Base-by-base conservation (phyloP, 2,113 vertebrate species). In the Lampris megalopsis region DNA sequence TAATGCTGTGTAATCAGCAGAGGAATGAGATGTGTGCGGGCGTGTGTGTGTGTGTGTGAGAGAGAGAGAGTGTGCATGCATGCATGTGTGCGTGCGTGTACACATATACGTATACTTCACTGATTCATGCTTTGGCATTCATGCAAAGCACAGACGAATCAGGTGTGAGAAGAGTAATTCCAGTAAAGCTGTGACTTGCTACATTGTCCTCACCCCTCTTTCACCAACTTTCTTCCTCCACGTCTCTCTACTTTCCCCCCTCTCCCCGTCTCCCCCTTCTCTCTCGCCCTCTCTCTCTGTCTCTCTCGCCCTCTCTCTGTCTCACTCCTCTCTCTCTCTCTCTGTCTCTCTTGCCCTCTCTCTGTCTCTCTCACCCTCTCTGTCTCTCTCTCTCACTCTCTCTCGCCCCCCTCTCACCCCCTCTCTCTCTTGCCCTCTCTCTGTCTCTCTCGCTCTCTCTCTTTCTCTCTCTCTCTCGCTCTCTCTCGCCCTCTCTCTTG, bases 131-230 rank as follows among this genome's bases (percentile, higher is more conserved):
- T 72, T 10, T 66, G 74, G 69, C 75, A 78, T 77, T 78, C 73
- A 69, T 71, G 61, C 73, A 75, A 79, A 89, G 71, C 76, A 78
- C 63, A 47, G 76, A 83, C 79, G 79, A 86, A 73, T 75, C 80
- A 78, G 75, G 74, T 68, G 2, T 89, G 73, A 85, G 86, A 90
- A 90, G 88, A 89, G 87, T 89, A 88, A 89, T 89, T 90, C 87
- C 71, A 92, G 83, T 89, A 91, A 88, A 89, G 85, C 79, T 62
- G 65, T 64, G 58, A 71, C 81, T 73, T 43, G 84, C 88, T 86
- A 83, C 85, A 86, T 81, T 88, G 80, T 82, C 71, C 84, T 40
- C n/a, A 1, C 2, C 42, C 24, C 24, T 24, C 24, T 24, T 24
- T 24, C 24, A 24, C 24, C 24, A 24, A 24, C 24, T 24, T 24